Base-by-base conservation (phyloP, 2,113 vertebrate species). In the Setophaga kirtlandii region DNA sequence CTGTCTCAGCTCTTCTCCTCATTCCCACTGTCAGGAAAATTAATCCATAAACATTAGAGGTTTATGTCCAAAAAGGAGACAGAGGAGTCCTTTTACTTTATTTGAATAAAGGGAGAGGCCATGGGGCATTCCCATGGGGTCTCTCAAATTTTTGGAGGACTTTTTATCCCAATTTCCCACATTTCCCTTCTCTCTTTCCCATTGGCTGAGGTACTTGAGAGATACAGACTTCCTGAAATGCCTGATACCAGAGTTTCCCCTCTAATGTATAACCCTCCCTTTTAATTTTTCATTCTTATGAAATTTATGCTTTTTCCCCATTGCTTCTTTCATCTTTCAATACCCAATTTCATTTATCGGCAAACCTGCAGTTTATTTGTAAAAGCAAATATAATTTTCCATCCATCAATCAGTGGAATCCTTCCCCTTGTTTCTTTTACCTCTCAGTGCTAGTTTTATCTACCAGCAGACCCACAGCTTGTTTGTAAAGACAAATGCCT, bases 181-280 rank as follows among this genome's bases (percentile, higher is more conserved):
- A 33, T 55, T 55, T 56, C 20, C 33, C 21, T 35, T 35, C n/a
- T 24, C 22, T 35, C 56, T 35, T 59, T 59, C 56, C 22, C 21
- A 15, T 11, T 59, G 9, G 5, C 22, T 59, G 56, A 35, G 22
- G 22, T 24, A 35, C n/a, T 59, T 35, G 56, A 35, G 56, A 59
- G n/a, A 10, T 24, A 1, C 56, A 35, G n/a, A 59, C n/a, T 59
- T 59, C 22, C n/a, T 5, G 5, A 2, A 35, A 59, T 2, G 1
- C n/a, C 22, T 35, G n/a, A 35, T 11, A 24, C n/a, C 22, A 8
- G 3, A 59, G n/a, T 35, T 35, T 58, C 1, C 33, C 33, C 56
- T 35, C 33, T 35, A 35, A 35, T 58, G 22, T 58, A 58, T 3
- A 23, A 24, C 21, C 14, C 22, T 58, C 33, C 33, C 55, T n/a